Evolutionary conservation across 2,113 vertebrate genomes (phyloP).

Genomic region (Aldabrachelys gigantea): DNA sequence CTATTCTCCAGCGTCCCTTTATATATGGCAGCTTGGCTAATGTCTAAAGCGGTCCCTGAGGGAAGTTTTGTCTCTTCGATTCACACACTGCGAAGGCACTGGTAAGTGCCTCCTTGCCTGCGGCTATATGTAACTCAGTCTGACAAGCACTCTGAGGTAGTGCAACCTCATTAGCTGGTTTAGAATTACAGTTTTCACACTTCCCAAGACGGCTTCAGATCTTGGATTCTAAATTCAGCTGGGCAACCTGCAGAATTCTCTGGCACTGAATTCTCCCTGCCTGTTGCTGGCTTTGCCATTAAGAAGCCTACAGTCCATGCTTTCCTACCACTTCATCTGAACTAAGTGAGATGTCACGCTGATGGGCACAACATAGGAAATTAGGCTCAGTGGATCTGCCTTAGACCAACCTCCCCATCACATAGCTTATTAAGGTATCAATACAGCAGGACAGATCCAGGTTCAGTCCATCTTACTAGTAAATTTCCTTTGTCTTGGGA

Average conservation of each 20-base stretch:
- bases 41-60: not conserved
- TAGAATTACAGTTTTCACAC: not conserved
- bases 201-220: not conserved
- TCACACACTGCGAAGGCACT: not conserved
- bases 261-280: rapidly evolving
- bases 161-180: rapidly evolving
- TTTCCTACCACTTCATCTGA: rapidly evolving
- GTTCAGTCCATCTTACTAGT: rapidly evolving
- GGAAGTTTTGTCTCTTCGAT: not conserved
- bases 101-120: not conserved
- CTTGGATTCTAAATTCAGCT: not conserved
- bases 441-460: rapidly evolving
- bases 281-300: not conserved
- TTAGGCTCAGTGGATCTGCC: too few relatives aligned
- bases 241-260: rapidly evolving
- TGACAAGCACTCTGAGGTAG: not conserved
- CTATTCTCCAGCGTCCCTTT: not conserved
- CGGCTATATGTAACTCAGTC: not conserved
- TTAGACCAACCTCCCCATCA: not conserved
- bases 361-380: not conserved
- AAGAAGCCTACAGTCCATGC: rapidly evolving
- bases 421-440: not conserved
- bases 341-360: rapidly evolving
- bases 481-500: not conserved
- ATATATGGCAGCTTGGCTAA: not conserved